These are phyloP conservation scores for Ostrea denselamellosa DNA, from an alignment of 1,140 invertebrate species.

Conservation along the genomic window DNA sequence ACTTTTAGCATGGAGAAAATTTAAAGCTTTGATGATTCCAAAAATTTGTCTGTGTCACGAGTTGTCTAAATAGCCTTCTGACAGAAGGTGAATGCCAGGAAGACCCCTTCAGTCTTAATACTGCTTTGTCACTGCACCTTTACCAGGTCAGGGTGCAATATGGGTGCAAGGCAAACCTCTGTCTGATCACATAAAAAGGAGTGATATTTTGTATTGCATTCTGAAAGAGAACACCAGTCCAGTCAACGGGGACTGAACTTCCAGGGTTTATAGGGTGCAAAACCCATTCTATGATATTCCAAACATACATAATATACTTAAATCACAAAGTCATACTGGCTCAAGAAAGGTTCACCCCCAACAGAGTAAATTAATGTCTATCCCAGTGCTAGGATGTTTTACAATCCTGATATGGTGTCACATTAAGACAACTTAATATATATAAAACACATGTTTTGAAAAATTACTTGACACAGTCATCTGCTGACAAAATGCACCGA, in stretches of 20 bases:
- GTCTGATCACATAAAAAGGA: background rate
- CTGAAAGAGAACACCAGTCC: background rate
- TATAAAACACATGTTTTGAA: background rate
- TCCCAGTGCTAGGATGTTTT: background rate
- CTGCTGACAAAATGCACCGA: background rate
- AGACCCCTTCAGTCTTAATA: background rate
- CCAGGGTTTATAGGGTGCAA: conserved; percentile 18
- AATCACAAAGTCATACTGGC: background rate
- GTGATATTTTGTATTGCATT: background rate
- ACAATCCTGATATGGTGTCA: background rate
- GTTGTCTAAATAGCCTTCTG: conserved; percentile 34
- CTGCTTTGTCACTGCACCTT: conserved; percentile 18
- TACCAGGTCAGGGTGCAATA: background rate
- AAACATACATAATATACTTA: conserved; percentile 10
- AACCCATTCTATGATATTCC: background rate
- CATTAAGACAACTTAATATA: conserved; percentile 15
- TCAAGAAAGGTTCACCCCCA: conserved; percentile 26
- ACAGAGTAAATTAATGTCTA: background rate
- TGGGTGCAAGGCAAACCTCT: background rate
- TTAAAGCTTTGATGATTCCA: background rate
- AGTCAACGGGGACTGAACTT: background rate
- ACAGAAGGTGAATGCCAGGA: background rate
- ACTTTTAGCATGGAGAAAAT: background rate
- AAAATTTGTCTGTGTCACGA: conserved; percentile 4
- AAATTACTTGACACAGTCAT: conserved; percentile 3